Evolutionary conservation across 2,888 invertebrate species (phyloP), one percentile per base, ranked within the genome.

Genomic region (Byasa hedistus): DNA sequence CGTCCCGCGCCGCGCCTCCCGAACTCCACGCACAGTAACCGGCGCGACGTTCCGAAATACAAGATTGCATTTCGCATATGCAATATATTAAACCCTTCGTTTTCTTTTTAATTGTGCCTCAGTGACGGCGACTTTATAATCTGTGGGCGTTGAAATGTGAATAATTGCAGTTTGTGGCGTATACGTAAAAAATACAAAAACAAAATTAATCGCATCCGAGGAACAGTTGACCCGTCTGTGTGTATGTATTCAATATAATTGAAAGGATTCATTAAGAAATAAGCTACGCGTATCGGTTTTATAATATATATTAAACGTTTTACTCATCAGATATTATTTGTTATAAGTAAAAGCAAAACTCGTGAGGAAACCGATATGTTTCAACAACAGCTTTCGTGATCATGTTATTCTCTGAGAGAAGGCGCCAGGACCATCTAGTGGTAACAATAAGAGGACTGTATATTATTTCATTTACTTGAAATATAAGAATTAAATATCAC

Each of bases 1-100:
- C 88, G 88, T 77, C 71, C 81, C 77, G 72, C 83, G 83, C 76
- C 32, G 8, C 32, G 10, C 32, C 32, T 10, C 32, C 76, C 77
- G 70, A 70, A 32, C 72, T 72, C 71, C 69, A 68, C 62, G 63
- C 66, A 70, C 54, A 69, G 69, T 70, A 71, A 74, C 63, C 69
- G 71, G 64, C 56, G 55, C 71, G 67, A 69, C 69, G 62, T 68
- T 23, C 23, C 64, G 57, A 58, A 27, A 44, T 57, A 23, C 64
- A 52, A 60, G 61, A 57, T 65, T 69, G 62, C 22, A 69, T 66
- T 68, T 65, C 61, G 57, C 65, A 68, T 63, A 67, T 67, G 64
- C 64, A 64, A 67, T 64, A 63, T 55, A 63, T 63, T 59, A 62
- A 48, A 52, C 19, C 48, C 27, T 63, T 67, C 63, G 55, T 63